Base-by-base conservation (phyloP, 2,797 vertebrate species). In the Caiman crocodilus region DNA sequence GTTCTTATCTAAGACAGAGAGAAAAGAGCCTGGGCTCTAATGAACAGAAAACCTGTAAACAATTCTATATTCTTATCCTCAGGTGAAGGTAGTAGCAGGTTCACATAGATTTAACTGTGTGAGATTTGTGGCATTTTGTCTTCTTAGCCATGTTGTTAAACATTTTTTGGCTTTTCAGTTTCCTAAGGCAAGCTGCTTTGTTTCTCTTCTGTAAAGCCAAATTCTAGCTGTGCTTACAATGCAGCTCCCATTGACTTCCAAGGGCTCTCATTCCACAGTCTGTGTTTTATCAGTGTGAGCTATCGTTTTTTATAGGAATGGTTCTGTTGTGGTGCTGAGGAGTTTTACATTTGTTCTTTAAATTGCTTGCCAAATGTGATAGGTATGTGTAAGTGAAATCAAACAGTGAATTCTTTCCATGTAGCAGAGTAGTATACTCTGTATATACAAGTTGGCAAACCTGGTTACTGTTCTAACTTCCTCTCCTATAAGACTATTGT, bases 271-370 rank as follows among this genome's bases (percentile, higher is more conserved):
- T 50, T 91, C 79, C 87, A 94, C 76, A 86, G 64, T 83, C 87
- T 88, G 71, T 80, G 59, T 59, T 78, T 85, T 94, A 89, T 79
- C 87, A 97, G 90, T 35, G 95, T 96, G 93, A 94, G 79, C 85
- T 79, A 75, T 14, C 50, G 30, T 21, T 93, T 57, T 92, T 76
- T 93, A 92, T 58, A 77, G 55, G 84, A 86, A 63, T 58, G 75
- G 57, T 83, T 78, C 74, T 59, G 28, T 13, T 17, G n/a, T 71
- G 65, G 69, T 82, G 55, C 61, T 65, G 42, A 93, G 63, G 74
- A 92, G 89, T 88, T 92, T 85, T 90, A 79, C 90, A 28, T 93
- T 90, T 96, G 78, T 77, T 93, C 85, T 96, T 92, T 84, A 92
- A 94, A 95, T 84, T 35, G 61, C 32, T 93, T 90, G 85, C 87